Evolutionary conservation across 2,888 invertebrate genomes (phyloP).

Genomic region (Hesperia comma): DNA sequence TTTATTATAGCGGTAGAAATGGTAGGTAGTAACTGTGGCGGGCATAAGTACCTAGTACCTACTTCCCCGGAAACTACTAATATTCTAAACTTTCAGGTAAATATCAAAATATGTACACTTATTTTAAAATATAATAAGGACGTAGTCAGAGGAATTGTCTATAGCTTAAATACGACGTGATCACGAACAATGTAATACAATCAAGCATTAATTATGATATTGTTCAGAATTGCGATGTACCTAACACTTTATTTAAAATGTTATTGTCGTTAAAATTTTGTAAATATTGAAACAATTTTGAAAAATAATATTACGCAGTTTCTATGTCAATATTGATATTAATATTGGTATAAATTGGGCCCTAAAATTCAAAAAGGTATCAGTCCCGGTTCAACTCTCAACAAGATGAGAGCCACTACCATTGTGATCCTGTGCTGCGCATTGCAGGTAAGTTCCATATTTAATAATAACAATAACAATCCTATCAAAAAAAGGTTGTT

Average conservation of each 20-base stretch:
- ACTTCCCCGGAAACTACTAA: too few species aligned
- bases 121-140: neutral
- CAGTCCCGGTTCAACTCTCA: slow-evolving; percentile 78
- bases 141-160: neutral
- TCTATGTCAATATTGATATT: slow-evolving; percentile 35
- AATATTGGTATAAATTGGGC: slow-evolving; percentile 64
- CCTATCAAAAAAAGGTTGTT: too few species aligned
- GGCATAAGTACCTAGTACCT: too few species aligned
- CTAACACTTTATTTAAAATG: too few species aligned
- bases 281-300: slow-evolving; percentile 57
- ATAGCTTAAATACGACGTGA: neutral
- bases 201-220: slow-evolving; percentile 60
- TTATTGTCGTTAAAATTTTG: too few species aligned
- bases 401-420: slow-evolving; percentile 73
- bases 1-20: too few species aligned
- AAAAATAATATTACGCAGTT: slow-evolving; percentile 41
- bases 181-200: slow-evolving; percentile 34
- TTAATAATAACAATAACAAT: too few species aligned
- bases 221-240: slow-evolving; percentile 58
- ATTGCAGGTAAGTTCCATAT: slow-evolving; percentile 77
- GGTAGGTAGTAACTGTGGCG: too few species aligned
- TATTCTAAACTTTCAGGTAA: too few species aligned
- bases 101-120: too few species aligned
- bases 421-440: slow-evolving; percentile 78
- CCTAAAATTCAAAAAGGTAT: slow-evolving; percentile 47